Evolutionary conservation across 2,113 vertebrate genomes (phyloP).

Genomic region (Upupa epops): DNA sequence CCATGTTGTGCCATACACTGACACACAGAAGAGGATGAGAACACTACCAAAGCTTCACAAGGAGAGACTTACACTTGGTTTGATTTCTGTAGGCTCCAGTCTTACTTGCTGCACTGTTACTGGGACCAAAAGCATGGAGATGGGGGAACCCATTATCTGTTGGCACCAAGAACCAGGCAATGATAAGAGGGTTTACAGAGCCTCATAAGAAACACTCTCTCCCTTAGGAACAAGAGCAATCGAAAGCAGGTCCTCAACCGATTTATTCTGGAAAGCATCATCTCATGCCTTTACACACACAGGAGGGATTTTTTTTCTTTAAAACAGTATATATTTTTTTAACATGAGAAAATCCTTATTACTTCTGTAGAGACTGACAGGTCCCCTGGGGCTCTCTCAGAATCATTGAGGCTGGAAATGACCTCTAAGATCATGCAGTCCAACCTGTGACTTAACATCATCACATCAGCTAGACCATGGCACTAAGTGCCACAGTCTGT

Average conservation of each 20-base stretch:
- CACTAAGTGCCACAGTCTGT: too few species aligned
- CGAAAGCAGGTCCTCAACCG: not conserved
- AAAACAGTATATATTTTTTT: not conserved
- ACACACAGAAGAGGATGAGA: not conserved
- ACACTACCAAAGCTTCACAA: not conserved
- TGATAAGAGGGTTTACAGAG: not conserved
- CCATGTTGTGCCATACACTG: accelerated
- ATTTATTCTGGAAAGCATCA: not conserved
- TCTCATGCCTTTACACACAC: not conserved
- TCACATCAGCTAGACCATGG: too few species aligned
- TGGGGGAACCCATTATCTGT: accelerated
- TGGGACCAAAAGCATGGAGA: not conserved
- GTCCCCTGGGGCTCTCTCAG: not conserved
- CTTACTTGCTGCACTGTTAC: not conserved
- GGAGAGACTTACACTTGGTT: not conserved
- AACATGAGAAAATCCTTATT: not conserved
- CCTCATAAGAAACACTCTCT: not conserved
- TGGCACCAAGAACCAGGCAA: not conserved
- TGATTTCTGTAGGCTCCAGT: not conserved
- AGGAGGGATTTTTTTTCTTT: not conserved
- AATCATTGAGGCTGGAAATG: too few species aligned
- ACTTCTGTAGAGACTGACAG: not conserved
- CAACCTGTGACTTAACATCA: too few species aligned
- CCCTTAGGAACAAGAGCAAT: not conserved
- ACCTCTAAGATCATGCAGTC: too few species aligned